Conservation (phyloP, 2,113 vertebrate species). For the Chlorocebus sabaeus region DNA sequence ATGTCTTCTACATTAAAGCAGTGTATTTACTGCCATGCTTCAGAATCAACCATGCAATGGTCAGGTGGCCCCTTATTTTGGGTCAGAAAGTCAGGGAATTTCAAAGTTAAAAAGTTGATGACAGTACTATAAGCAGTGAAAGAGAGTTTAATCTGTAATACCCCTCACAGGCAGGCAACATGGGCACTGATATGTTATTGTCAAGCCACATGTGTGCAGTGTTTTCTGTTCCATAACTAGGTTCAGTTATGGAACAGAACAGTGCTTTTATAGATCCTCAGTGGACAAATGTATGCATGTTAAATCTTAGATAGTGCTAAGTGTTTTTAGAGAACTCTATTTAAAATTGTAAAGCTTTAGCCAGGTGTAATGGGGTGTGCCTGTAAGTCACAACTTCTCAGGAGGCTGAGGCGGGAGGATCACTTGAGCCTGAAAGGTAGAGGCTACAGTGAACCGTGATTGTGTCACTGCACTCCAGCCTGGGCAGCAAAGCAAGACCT, state of each 20-base stretch:
- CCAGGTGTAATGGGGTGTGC: no score
- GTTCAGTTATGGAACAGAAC: neutral
- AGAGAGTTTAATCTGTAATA: neutral
- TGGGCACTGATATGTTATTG: neutral
- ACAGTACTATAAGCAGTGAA: neutral
- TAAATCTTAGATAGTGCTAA: neutral
- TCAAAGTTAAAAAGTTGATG: neutral
- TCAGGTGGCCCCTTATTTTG: rapidly evolving
- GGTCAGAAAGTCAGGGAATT: neutral
- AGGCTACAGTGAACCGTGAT: no score
- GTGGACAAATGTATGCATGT: neutral
- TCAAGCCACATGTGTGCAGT: neutral
- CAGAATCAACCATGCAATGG: neutral
- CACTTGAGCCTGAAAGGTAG: no score
- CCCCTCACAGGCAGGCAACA: neutral
- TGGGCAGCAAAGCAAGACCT: no score
- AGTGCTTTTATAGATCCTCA: neutral
- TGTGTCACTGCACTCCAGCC: no score
- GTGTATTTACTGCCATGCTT: neutral
- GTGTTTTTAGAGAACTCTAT: neutral
- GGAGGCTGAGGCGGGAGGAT: no score
- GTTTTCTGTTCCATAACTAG: neutral
- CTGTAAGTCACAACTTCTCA: no score
- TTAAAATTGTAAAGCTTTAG: neutral
- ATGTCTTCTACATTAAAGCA: neutral